A percentile compares a stretch with the other conserved stretches of the same genome.
These are phyloP conservation scores for Xylophagus ater DNA, from an alignment of 2,888 invertebrate genomes.

Conservation along the genomic window DNA sequence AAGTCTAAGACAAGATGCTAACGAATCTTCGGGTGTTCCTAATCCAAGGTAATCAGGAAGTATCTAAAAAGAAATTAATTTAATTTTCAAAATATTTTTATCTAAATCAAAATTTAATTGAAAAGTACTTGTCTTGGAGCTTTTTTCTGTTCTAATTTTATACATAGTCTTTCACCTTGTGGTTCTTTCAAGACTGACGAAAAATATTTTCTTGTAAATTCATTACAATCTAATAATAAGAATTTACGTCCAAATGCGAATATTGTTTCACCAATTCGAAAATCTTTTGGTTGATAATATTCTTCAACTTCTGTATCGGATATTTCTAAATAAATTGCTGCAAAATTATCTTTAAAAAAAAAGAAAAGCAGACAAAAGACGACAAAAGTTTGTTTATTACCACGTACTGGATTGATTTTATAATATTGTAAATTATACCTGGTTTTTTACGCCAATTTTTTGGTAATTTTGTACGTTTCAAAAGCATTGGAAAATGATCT, in stretches of 20 bases:
- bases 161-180: conserved; percentile 26
- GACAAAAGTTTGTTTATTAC: too few species aligned
- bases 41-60: conserved; percentile 32
- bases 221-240: conserved; percentile 67
- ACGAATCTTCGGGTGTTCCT: conserved; percentile 66
- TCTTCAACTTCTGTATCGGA: conserved; percentile 60
- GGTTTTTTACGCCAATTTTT: conserved; percentile 57
- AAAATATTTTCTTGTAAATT: conserved; percentile 68
- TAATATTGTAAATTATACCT: conserved; percentile 34
- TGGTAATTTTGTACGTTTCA: conserved; percentile 65
- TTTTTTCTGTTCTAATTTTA: too few species aligned
- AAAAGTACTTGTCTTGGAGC: too few species aligned
- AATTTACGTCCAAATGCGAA: conserved; percentile 59
- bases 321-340: conserved; percentile 56
- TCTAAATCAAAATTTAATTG: conserved; percentile 6
- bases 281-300: conserved; percentile 68
- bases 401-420: too few species aligned
- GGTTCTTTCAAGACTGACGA: conserved; percentile 29
- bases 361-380: too few species aligned
- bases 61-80: conserved; percentile 11
- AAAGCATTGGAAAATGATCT: conserved; percentile 62
- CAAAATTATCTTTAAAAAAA: conserved; percentile 44
- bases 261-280: conserved; percentile 60
- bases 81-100: conserved; percentile 2
- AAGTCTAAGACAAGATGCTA: conserved; percentile 59